Evolutionary conservation across 1,140 invertebrate genomes (phyloP).

Genomic region (Apolygus lucorum): DNA sequence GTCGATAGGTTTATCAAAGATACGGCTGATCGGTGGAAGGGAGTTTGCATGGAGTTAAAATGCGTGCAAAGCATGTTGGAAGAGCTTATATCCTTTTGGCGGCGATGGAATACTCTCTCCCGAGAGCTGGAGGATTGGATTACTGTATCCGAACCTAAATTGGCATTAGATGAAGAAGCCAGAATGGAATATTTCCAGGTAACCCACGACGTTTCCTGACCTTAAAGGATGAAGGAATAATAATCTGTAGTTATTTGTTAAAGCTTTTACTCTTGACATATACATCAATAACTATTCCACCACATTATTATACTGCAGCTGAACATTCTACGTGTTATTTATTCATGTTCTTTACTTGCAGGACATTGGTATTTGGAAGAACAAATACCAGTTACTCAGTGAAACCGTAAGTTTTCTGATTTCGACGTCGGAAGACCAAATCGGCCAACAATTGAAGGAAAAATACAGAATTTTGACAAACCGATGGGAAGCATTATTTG

Average conservation of each 20-base stretch:
- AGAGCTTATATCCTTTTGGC: constrained; percentile 82
- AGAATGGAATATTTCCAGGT: constrained; percentile 66
- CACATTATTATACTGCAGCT: no score
- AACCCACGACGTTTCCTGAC: no score
- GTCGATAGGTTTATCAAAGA: constrained; percentile 80
- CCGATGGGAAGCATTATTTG: constrained; percentile 73
- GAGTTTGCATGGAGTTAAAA: constrained; percentile 78
- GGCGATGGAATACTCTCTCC: constrained; percentile 62
- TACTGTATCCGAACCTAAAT: constrained; percentile 62
- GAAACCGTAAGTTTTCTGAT: constrained; percentile 82
- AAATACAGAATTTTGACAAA: constrained; percentile 59
- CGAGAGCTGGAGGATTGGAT: constrained; percentile 74
- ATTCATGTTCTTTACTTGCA: no score
- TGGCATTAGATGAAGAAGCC: constrained; percentile 69
- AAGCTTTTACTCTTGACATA: no score
- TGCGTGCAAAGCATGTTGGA: constrained; percentile 82
- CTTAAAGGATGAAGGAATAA: no score
- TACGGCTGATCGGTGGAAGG: constrained; percentile 78
- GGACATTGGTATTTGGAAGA: constrained; percentile 81
- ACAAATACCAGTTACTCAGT: constrained; percentile 70
- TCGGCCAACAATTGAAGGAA: constrained; percentile 66
- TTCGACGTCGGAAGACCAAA: constrained; percentile 72
- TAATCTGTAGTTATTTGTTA: no score
- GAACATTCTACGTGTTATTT: no score
- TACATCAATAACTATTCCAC: no score